Percentiles rank a stretch among this genome's conserved stretches.
phyloP scores from a whole-genome alignment of 2,797 vertebrate genomes.

The Micrastur ruficollis region DNA sequence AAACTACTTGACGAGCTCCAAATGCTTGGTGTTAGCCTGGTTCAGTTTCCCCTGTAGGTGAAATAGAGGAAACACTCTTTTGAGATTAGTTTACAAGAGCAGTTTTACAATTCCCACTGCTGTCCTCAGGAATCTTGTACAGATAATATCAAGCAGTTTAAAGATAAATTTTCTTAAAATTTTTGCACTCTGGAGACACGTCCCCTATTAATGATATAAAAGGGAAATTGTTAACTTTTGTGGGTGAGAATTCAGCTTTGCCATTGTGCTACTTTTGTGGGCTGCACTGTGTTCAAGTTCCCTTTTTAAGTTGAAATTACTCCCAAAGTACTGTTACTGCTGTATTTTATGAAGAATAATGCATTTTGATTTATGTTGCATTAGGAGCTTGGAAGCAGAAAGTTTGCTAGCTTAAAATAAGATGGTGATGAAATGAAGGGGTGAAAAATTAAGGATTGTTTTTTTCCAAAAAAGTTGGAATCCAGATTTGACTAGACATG shows the following conservation, averaged over 20 bases:
- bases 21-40: neutral
- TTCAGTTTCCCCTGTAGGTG: neutral
- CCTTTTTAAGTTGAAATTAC: neutral
- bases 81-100: neutral
- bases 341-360: neutral
- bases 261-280: neutral
- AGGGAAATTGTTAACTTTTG: neutral
- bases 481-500: neutral
- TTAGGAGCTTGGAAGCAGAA: neutral
- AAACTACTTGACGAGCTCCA: neutral
- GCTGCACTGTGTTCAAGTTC: neutral
- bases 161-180: neutral
- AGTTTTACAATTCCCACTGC: neutral
- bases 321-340: neutral
- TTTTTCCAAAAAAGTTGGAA: neutral
- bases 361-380: neutral
- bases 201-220: neutral
- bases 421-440: neutral
- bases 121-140: neutral
- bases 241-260: neutral
- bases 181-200: neutral
- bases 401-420: neutral
- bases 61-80: neutral
- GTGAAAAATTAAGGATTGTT: neutral
- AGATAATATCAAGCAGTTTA: neutral